Percentiles rank a stretch among this genome's conserved stretches.
Evolutionary conservation across 1,140 invertebrate genomes (phyloP).

Genomic region (Maniola jurtina): DNA sequence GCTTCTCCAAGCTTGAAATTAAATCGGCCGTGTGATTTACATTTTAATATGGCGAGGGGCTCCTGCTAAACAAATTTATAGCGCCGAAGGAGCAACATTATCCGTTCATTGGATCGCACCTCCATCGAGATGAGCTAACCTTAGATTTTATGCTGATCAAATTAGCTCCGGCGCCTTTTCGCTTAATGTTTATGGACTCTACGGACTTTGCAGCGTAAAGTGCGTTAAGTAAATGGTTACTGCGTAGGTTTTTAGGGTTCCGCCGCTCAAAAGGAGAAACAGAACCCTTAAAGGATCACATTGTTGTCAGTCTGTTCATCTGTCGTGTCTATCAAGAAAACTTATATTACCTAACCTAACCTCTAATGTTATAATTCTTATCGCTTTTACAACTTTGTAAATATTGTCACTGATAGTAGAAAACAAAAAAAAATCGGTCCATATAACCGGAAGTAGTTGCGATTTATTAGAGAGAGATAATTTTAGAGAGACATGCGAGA

Average conservation of each 20-base stretch:
- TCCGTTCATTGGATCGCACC: slow-evolving; percentile 13
- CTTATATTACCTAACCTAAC: too few species aligned
- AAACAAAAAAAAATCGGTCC: too few species aligned
- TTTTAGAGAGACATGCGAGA: too few species aligned
- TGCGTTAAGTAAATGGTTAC: slow-evolving; percentile 14
- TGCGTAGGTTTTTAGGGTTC: not conserved
- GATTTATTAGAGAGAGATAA: too few species aligned
- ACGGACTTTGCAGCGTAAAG: slow-evolving; percentile 20
- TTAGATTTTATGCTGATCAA: slow-evolving; percentile 48
- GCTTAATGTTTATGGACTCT: slow-evolving; percentile 26
- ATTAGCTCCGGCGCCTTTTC: slow-evolving; percentile 43
- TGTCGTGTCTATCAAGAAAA: too few species aligned
- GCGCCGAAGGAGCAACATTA: slow-evolving; percentile 45
- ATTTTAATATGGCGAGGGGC: slow-evolving; percentile 71
- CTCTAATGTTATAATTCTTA: too few species aligned
- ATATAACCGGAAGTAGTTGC: too few species aligned
- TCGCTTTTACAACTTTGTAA: too few species aligned
- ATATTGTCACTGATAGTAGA: too few species aligned
- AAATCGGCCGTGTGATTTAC: slow-evolving; percentile 73
- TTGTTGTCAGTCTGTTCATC: too few species aligned
- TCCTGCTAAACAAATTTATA: slow-evolving; percentile 71
- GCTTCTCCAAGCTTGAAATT: slow-evolving; percentile 67
- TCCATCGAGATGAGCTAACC: slow-evolving; percentile 24
- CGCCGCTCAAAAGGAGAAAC: too few species aligned
- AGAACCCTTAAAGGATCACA: too few species aligned